Conservation (phyloP, 2,888 invertebrate genomes). For the Arrhopalites spinosus region DNA sequence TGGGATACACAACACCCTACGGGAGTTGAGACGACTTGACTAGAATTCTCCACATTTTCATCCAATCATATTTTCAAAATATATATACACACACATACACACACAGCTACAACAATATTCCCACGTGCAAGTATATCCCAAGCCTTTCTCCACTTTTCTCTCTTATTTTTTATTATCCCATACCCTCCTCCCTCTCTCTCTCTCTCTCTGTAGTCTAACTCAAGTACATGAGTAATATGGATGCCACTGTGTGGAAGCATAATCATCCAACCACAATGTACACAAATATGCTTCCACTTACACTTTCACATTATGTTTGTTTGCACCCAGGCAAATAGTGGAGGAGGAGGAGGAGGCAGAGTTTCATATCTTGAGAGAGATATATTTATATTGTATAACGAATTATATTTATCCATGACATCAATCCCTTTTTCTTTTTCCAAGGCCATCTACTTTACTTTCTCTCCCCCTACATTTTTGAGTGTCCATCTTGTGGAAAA, state of each 20-base stretch:
- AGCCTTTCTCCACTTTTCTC: not conserved
- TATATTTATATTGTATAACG: no score
- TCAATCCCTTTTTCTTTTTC: no score
- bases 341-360: no score
- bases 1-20: conserved; percentile 16
- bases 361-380: no score
- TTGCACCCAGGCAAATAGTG: no score
- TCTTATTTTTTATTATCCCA: not conserved
- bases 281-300: no score
- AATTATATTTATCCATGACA: no score
- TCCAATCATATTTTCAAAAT: conserved; percentile 13
- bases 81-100: not conserved
- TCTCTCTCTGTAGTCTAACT: not conserved
- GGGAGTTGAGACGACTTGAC: conserved; percentile 24
- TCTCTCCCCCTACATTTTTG: no score
- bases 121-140: not conserved
- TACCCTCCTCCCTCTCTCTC: not conserved
- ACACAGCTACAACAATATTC: not conserved
- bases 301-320: no score
- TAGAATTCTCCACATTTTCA: conserved; percentile 20
- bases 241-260: not conserved
- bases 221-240: not conserved
- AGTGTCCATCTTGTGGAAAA: no score
- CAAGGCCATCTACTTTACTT: no score
- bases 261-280: not conserved